Evolutionary conservation across 1,140 invertebrate genomes (phyloP), one percentile per base, ranked within the genome.

Genomic region (Saccostrea glomerata): DNA sequence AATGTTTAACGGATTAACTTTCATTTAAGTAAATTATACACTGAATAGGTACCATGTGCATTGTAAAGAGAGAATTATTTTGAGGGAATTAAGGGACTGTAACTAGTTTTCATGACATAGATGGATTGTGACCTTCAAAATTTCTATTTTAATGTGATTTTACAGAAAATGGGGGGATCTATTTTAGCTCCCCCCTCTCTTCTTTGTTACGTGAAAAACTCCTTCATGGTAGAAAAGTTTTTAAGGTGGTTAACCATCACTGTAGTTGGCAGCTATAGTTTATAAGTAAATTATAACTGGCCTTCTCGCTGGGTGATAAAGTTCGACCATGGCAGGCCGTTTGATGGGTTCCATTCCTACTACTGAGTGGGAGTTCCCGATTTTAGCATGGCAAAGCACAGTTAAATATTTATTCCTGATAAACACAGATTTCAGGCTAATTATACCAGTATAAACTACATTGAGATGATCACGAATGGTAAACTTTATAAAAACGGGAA

Each of bases 401-500:
- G 70, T 77, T 77, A 77, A 77, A 77, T 77, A 77, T 77, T 77
- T 77, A 77, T 77, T 77, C 70, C 70, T 13, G 70, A 77, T 77
- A 77, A 77, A 77, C 70, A 77, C 70, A 77, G 70, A 77, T 77
- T 77, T 77, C 30, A 25, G 25, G 25, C 30, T 77, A 77, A 77
- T 77, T 77, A 77, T 36, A 36, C 70, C 70, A 30, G 25, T 77
- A 77, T 77, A 77, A 77, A 77, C 70, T 25, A 30, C 15, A 77
- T 77, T 77, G 70, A 77, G 70, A 30, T 12, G 70, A 77, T 77
- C 70, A 77, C 70, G 70, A 77, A 77, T 77, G 23, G 70, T 77
- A 77, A 77, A 77, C 70, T 77, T 30, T 36, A 25, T 2, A 36
- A 13, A 30, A 77, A 77, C 9, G 11, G 70, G 25, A 77, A 77